Percentiles rank a stretch among this genome's conserved stretches.
phyloP scores from a whole-genome alignment of 2,797 vertebrate species.

The Acridotheres tristis region DNA sequence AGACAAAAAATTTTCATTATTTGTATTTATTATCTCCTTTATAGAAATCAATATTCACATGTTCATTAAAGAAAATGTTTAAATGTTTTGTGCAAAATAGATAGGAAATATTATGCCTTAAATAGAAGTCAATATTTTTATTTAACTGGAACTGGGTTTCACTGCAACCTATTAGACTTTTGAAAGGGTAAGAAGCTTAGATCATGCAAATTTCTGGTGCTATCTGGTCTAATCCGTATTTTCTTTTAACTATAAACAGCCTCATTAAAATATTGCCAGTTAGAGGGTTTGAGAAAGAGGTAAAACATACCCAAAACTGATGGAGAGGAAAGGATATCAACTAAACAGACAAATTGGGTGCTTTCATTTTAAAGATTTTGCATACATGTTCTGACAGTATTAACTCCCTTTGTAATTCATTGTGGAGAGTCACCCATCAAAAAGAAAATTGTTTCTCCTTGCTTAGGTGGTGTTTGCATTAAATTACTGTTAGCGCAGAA shows the following conservation, averaged over 20 bases:
- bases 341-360: not conserved
- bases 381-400: not conserved
- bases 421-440: not conserved
- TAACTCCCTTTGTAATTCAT: not conserved
- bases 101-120: not conserved
- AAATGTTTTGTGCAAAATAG: not conserved
- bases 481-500: not conserved
- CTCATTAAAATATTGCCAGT: conserved; percentile 10
- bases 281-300: not conserved
- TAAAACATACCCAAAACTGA: not conserved
- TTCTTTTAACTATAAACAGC: not conserved
- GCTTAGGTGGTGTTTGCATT: not conserved
- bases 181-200: not conserved
- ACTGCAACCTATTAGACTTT: not conserved
- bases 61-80: not conserved
- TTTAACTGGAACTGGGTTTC: not conserved
- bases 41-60: not conserved
- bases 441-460: conserved; percentile 9
- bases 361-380: not conserved
- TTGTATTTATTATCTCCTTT: not conserved
- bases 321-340: not conserved
- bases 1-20: not conserved
- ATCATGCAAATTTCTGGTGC: not conserved
- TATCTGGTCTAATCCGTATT: not conserved
- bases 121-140: conserved; percentile 1